A percentile compares a stretch with the other conserved stretches of the same genome.
Evolutionary conservation across 2,888 invertebrate species (phyloP).

Genomic region (Drosophila antonietae): DNA sequence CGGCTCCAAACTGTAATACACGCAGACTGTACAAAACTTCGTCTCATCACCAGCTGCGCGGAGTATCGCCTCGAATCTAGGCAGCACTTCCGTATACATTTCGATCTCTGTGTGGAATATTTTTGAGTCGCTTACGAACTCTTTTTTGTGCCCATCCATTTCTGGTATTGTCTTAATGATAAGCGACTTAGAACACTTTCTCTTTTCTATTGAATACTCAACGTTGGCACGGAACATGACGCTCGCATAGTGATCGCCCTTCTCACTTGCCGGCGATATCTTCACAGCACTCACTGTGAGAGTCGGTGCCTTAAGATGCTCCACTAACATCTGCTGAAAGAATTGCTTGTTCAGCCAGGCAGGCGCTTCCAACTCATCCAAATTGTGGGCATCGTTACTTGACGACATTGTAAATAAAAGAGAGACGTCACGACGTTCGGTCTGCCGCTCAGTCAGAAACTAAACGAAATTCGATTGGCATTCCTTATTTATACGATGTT

Average conservation of each 20-base stretch:
- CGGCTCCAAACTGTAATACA: not conserved
- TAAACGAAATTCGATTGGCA: not conserved
- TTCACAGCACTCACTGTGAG: not conserved
- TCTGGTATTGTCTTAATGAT: slow-evolving; percentile 1
- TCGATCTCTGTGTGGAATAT: slow-evolving; percentile 1
- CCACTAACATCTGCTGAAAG: not conserved
- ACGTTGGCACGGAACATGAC: slow-evolving; percentile 6
- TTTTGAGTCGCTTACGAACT: not conserved
- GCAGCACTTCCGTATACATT: not conserved
- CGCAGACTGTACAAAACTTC: not conserved
- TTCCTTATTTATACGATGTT: not conserved
- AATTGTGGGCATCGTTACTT: not conserved
- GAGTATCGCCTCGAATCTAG: not conserved
- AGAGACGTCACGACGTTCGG: not conserved
- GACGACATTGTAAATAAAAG: not conserved
- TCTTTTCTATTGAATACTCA: not conserved
- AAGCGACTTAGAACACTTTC: not conserved
- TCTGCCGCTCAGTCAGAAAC: not conserved
- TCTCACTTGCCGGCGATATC: not conserved
- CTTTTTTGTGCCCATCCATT: not conserved
- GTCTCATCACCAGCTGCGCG: not conserved
- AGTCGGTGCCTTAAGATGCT: not conserved
- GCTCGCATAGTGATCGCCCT: slow-evolving; percentile 3
- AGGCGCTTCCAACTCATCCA: slow-evolving; percentile 3
- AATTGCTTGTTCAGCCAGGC: not conserved